Evolutionary conservation across 2,888 invertebrate species (phyloP).

Genomic region (Chloromyia formosa): DNA sequence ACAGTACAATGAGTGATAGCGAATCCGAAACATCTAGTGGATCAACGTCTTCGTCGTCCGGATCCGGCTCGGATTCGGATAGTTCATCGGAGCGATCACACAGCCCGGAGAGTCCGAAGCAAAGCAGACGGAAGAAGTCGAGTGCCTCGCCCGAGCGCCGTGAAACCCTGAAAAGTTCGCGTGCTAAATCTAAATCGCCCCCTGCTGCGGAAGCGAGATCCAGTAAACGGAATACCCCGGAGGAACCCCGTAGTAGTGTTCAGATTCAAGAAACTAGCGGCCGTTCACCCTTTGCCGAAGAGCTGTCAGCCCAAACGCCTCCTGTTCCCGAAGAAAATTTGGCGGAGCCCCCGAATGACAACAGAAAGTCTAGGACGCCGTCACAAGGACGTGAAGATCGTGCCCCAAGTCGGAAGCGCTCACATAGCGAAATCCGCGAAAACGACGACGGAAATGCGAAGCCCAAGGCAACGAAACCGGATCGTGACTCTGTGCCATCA

Average conservation of each 20-base stretch:
- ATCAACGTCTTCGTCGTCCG: conserved; percentile 11
- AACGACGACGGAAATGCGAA: background rate
- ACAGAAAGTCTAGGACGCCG: too few species aligned
- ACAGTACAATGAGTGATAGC: conserved; percentile 22
- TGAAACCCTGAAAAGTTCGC: background rate
- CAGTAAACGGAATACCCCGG: too few species aligned
- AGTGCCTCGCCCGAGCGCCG: too few species aligned
- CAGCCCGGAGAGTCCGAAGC: background rate
- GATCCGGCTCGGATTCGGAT: conserved; percentile 23
- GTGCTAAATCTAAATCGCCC: background rate
- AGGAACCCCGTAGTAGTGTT: too few species aligned
- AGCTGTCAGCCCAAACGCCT: too few species aligned
- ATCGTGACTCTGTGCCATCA: background rate
- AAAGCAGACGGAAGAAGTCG: background rate
- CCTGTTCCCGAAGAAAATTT: too few species aligned
- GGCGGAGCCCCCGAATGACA: too few species aligned
- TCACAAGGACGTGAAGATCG: background rate
- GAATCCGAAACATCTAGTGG: conserved; percentile 21
- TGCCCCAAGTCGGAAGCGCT: background rate
- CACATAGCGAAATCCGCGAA: background rate
- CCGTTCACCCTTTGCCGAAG: too few species aligned
- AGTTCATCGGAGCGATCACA: conserved; percentile 17
- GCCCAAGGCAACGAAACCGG: background rate
- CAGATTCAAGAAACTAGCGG: too few species aligned
- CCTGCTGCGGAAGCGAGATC: background rate